Base-by-base conservation (phyloP, 2,113 vertebrate species). In the Tretioscincus oriximinensis region DNA sequence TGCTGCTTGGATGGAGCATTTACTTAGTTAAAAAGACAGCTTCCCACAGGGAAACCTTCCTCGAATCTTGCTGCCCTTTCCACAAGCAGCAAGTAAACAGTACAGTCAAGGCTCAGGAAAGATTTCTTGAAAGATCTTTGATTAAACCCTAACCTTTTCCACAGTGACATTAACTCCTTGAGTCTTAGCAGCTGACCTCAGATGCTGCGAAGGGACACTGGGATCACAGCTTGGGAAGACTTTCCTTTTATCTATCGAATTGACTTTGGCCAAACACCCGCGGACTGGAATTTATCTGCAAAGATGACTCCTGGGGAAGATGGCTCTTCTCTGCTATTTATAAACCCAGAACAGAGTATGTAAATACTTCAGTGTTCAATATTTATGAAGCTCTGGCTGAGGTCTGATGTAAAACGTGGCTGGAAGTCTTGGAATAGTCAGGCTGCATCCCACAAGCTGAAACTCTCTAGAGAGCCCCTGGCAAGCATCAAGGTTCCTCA, bases 261-360 rank as follows among this genome's bases (percentile, higher is more conserved):
- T 75, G 82, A 78, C 54, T 79, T 84, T 69, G 64, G 70, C 64
- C 76, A 84, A 61, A 84, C n/a, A 49, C 76, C 54, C 1, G 41
- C 18, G 7, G 72, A 31, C 5, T 49, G 4, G 65, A 49, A 71
- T 76, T 82, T 70, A 76, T 77, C 74, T 71, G 73, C 67, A 26
- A 63, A 70, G 9, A 0, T 1, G 0, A 4, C 20, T 4, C 63
- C 3, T 0, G 58, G 81, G 75, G 35, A 81, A 28, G 29, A 0
- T 0, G 20, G 16, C 83, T 69, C 24, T 0, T 0, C 76, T 24
- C 0, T 0, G n/a, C 81, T 80, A 16, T 75, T 87, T 20, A 21
- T 58, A 75, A 76, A 26, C 18, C 73, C 81, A 6, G 75, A 72
- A 18, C 63, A 0, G 81, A 74, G 66, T 0, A 7, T 4, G 73